phyloP scores from a whole-genome alignment of 2,888 invertebrate genomes.

The Diadegma fenestrale region DNA sequence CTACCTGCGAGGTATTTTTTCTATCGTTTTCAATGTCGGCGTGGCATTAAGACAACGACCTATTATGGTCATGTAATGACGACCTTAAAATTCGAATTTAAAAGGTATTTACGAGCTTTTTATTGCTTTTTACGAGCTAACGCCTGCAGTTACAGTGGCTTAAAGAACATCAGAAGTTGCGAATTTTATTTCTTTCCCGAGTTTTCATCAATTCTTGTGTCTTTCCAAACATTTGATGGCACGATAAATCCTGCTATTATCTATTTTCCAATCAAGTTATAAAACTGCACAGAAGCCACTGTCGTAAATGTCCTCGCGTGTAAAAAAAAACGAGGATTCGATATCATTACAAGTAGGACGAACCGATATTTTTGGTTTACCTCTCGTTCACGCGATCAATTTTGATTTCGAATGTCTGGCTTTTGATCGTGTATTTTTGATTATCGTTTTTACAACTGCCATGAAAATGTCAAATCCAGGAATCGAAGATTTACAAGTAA shows the following conservation, averaged over 20 bases:
- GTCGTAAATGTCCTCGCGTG: not conserved
- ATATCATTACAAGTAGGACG: not conserved
- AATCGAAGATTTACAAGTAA: not conserved
- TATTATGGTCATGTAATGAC: constrained; percentile 15
- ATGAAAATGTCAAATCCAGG: not conserved
- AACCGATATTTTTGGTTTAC: not conserved
- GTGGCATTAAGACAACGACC: constrained; percentile 24
- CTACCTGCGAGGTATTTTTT: constrained; percentile 1
- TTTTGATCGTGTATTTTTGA: not conserved
- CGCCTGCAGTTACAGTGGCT: not conserved
- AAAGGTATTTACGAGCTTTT: constrained; percentile 17
- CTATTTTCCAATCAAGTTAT: constrained; percentile 26
- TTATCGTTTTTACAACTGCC: not conserved
- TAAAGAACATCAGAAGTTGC: constrained; percentile 13
- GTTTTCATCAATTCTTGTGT: constrained; percentile 9
- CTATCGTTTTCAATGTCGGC: not conserved
- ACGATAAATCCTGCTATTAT: constrained; percentile 13
- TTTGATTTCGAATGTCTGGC: not conserved
- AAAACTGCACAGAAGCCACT: constrained; percentile 5
- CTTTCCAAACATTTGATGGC: constrained; percentile 4
- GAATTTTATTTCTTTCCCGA: constrained; percentile 23
- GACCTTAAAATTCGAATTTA: constrained; percentile 11
- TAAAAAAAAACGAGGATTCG: not conserved
- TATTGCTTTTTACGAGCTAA: constrained; percentile 3
- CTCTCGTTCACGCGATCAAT: not conserved